Evolutionary conservation across 2,888 invertebrate species (phyloP).

Genomic region (Brachyptera risi): DNA sequence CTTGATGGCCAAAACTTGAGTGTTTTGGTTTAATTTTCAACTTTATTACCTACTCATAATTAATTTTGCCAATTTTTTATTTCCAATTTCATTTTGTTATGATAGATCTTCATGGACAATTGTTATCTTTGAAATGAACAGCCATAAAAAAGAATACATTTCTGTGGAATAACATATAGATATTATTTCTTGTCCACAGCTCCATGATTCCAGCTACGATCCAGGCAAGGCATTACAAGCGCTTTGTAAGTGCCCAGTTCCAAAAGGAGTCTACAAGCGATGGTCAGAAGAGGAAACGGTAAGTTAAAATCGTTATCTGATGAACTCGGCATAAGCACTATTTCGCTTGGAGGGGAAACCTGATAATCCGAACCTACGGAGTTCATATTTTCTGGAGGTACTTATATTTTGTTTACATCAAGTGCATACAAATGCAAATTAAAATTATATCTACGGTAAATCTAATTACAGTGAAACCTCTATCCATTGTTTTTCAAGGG

Average conservation of each 20-base stretch:
- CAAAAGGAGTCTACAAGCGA: conserved; percentile 95
- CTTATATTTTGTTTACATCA: no score
- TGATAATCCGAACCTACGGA: no score
- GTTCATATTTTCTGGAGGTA: no score
- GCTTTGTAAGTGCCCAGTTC: conserved; percentile 93
- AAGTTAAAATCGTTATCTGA: no score
- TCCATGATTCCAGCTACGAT: conserved; percentile 96
- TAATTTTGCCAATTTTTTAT: background rate
- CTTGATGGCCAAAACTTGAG: no score
- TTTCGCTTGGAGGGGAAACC: no score
- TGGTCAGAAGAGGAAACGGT: conserved; percentile 96
- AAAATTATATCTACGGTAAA: no score
- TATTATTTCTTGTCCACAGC: conserved; percentile 49
- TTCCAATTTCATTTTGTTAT: background rate
- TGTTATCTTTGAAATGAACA: background rate
- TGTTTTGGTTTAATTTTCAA: conserved; percentile 10
- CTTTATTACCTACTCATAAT: background rate
- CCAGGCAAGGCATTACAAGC: conserved; percentile 94
- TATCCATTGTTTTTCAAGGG: no score
- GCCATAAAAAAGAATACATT: background rate
- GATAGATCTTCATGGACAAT: background rate
- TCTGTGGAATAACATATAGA: background rate
- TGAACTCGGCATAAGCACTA: no score
- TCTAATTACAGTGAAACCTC: no score
- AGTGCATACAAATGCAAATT: no score